phyloP scores from a whole-genome alignment of 2,113 vertebrate species.

The Elanoides forficatus region DNA sequence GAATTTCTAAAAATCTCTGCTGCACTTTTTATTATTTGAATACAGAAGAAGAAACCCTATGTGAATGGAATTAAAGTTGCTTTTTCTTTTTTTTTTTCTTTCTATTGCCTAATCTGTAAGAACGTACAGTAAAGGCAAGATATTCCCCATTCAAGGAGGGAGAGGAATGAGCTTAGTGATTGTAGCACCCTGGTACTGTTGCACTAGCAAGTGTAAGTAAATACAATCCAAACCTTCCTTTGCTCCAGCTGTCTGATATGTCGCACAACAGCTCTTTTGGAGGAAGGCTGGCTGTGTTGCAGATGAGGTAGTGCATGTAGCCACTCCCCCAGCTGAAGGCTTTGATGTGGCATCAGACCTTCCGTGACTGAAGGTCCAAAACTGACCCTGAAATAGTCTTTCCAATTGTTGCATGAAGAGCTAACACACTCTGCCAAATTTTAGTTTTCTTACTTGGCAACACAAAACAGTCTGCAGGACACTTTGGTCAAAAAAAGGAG shows the following conservation, averaged over 20 bases:
- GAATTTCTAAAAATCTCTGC: neutral
- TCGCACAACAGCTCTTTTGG: neutral
- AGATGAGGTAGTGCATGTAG: rapidly evolving
- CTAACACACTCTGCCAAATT: neutral
- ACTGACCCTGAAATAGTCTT: neutral
- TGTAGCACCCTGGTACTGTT: neutral
- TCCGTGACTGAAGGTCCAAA: neutral
- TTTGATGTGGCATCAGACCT: neutral
- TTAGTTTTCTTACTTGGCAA: neutral
- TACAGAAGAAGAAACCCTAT: neutral
- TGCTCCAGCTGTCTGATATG: rapidly evolving
- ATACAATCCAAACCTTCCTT: neutral
- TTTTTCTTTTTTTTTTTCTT: rapidly evolving
- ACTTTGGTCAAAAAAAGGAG: neutral
- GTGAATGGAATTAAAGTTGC: rapidly evolving
- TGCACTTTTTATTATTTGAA: neutral
- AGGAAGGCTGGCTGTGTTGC: neutral
- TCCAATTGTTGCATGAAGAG: neutral
- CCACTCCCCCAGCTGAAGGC: neutral
- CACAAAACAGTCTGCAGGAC: neutral
- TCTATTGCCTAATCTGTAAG: neutral
- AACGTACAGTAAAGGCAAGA: neutral
- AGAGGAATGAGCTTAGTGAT: neutral
- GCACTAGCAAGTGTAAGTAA: neutral
- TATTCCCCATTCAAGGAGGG: neutral